Base-by-base conservation (phyloP, 2,113 vertebrate species). In the Haemorhous mexicanus region DNA sequence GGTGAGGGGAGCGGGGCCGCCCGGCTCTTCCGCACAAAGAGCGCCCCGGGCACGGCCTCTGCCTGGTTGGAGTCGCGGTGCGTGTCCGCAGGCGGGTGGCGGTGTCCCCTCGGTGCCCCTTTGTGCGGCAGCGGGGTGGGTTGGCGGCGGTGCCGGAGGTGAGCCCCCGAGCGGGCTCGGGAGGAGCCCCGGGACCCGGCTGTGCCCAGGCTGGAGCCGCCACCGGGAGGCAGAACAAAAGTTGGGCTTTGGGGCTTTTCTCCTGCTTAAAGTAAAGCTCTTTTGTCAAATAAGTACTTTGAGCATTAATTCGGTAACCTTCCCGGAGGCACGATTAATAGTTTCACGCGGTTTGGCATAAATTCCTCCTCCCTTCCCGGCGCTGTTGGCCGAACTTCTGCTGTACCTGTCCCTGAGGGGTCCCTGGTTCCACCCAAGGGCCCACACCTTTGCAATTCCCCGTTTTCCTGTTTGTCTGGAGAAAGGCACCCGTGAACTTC, bases 291-390 rank as follows among this genome's bases (percentile, higher is more conserved):
- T 2, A 17, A 46, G 12, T 62, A 13, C 24, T 62, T 70, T 15
- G 22, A 21, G 27, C 32, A 6, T 43, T 28, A 43, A 46, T 50
- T 67, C 23, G 44, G 16, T 49, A 32, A 61, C 43, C 32, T 91
- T 95, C 3, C 2, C 14, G 14, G 59, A 58, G 47, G 27, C 17
- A 17, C 35, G 26, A 10, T 10, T 13, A 52, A 5, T 53, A 27
- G 32, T 37, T 69, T 37, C 15, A 3, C 5, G 4, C 1, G 0
- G 5, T 35, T 66, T 39, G 52, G 37, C 2, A 0, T 30, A 19
- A 43, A 24, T 32, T 1, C 11, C 11, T 4, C 9, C 15, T 44
- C 8, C 4, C 9, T 62, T 64, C 6, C 7, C 7, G 15, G 2
- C 2, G 1, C 26, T 46, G 9, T 10, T 66, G 62, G 58, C 23